These are phyloP conservation scores for Netelia fuscicornis DNA, from an alignment of 2,888 invertebrate genomes.

Conservation along the genomic window DNA sequence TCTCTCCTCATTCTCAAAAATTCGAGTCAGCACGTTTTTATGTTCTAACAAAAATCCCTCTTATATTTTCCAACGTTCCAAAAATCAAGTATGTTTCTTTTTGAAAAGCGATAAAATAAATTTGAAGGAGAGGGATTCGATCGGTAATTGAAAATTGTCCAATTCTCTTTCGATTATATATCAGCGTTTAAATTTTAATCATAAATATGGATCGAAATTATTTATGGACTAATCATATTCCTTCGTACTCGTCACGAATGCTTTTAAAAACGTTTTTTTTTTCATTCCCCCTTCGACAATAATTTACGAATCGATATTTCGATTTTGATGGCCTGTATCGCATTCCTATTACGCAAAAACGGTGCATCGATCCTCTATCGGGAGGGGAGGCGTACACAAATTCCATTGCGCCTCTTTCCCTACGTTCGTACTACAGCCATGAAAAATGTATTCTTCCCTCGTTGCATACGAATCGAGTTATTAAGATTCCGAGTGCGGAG, in stretches of 20 bases:
- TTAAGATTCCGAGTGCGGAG: conserved; percentile 76
- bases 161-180: too few relatives aligned
- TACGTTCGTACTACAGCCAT: conserved; percentile 29
- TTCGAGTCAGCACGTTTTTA: conserved; percentile 1
- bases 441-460: conserved; percentile 77
- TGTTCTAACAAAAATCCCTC: background rate
- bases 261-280: background rate
- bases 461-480: conserved; percentile 78
- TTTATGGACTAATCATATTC: too few relatives aligned
- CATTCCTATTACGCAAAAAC: background rate
- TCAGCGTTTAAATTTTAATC: too few relatives aligned
- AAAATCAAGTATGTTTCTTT: background rate
- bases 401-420: background rate
- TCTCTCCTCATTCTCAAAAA: background rate
- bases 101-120: background rate
- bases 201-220: too few relatives aligned
- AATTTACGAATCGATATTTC: background rate
- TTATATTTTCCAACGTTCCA: background rate
- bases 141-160: too few relatives aligned
- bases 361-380: conserved; percentile 34
- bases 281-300: background rate
- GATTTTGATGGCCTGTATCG: background rate
- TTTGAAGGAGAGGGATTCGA: too few relatives aligned
- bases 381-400: conserved; percentile 19
- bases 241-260: too few relatives aligned